These are phyloP conservation scores for Calephelis nemesis DNA, from an alignment of 1,140 invertebrate species.

Conservation along the genomic window DNA sequence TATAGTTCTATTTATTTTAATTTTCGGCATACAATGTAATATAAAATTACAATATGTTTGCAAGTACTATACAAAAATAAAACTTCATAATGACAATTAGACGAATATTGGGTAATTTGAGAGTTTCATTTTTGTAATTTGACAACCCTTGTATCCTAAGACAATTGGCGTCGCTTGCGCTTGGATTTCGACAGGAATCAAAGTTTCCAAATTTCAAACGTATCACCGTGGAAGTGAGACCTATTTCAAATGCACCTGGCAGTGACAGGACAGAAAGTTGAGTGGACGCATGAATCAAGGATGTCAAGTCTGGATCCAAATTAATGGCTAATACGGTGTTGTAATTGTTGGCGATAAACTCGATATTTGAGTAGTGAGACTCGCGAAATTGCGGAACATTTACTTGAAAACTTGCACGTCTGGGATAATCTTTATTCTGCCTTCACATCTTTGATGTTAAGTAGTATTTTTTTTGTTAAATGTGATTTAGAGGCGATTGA, in stretches of 20 bases:
- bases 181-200: slow-evolving; percentile 6
- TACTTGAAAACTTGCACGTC: no score
- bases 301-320: slow-evolving; percentile 37
- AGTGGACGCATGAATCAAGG: slow-evolving; percentile 44
- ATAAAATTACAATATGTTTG: no score
- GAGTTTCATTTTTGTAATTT: background rate
- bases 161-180: slow-evolving; percentile 42
- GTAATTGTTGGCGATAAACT: slow-evolving; percentile 39
- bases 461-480: no score
- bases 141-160: slow-evolving; percentile 29
- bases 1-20: no score
- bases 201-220: slow-evolving; percentile 10
- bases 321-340: slow-evolving; percentile 48
- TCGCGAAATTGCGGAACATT: no score
- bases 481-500: no score
- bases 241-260: slow-evolving; percentile 3
- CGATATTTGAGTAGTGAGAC: background rate
- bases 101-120: background rate
- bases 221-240: background rate
- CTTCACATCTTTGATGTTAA: no score
- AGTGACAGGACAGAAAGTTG: slow-evolving; percentile 16
- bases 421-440: no score
- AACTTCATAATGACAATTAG: no score
- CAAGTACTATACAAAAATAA: no score
- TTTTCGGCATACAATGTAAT: no score